A percentile compares a stretch with the other conserved stretches of the same genome.
Evolutionary conservation across 2,888 invertebrate genomes (phyloP).

Genomic region (Caradrina kadenii): DNA sequence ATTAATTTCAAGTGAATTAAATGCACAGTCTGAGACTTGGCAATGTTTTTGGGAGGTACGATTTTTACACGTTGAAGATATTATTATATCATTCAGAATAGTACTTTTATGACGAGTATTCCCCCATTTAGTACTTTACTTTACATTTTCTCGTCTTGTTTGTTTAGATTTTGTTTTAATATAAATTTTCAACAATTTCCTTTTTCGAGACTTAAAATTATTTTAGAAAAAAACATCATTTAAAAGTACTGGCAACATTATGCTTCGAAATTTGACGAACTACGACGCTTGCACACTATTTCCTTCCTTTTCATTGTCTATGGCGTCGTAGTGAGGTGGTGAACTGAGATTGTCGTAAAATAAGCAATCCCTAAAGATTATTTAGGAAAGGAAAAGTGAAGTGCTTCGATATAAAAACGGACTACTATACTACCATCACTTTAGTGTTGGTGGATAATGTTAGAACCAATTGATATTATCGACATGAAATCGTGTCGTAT

Average conservation of each 20-base stretch:
- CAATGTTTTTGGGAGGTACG: too few relatives aligned
- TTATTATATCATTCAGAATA: not conserved
- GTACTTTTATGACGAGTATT: not conserved
- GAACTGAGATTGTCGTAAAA: constrained; percentile 44
- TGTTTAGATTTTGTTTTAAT: not conserved
- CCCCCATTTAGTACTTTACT: too few relatives aligned
- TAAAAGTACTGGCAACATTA: constrained; percentile 38
- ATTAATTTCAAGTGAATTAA: too few relatives aligned
- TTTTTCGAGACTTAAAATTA: not conserved
- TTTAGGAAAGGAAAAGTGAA: constrained; percentile 61
- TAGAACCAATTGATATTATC: constrained; percentile 73
- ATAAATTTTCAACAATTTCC: not conserved
- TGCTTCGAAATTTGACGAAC: constrained; percentile 28
- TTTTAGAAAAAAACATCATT: not conserved
- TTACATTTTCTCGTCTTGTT: not conserved
- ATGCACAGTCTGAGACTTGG: too few relatives aligned
- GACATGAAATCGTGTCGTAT: constrained; percentile 86
- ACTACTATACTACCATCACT: constrained; percentile 70
- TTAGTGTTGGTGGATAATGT: constrained; percentile 76
- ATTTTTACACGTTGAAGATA: too few relatives aligned
- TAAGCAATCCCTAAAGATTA: constrained; percentile 63
- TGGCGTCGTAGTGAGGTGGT: constrained; percentile 66
- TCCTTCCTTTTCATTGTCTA: constrained; percentile 60
- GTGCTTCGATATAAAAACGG: constrained; percentile 71
- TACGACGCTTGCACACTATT: constrained; percentile 47